Evolutionary conservation across 2,797 vertebrate species (phyloP), one percentile per base, ranked within the genome.

Genomic region (Darevskia nairensis): DNA sequence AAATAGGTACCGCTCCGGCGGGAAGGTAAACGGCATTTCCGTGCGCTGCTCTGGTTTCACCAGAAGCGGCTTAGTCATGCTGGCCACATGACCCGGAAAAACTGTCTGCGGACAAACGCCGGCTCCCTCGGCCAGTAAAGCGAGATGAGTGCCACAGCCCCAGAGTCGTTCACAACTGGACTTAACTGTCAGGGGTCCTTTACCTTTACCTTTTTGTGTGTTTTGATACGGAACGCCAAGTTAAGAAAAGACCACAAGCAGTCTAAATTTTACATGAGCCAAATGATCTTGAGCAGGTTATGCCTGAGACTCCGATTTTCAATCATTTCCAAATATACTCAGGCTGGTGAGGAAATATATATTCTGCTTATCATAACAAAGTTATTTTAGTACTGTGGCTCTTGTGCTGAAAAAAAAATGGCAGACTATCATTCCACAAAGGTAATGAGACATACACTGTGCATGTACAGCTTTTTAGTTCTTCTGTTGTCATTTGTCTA

Each of bases 261-360:
- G 35, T 74, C 89, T 69, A 44, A 89, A 92, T 74, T 80, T 77
- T 46, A 32, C 55, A 27, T 21, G 90, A 88, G 78, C 8, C 68
- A 88, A 89, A 80, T 25, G 8, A 84, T 35, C 55, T 86, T 86
- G 17, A 80, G n/a, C 19, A 64, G 10, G 44, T 85, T 82, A 50
- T 86, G 80, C 13, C 77, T 88, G 92, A 50, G 55, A 32, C 74
- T 61, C 29, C 64, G 90, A 90, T 85, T 85, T 61, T 78, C 66
- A 85, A 89, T 89, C 11, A 10, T 83, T 78, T 88, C 1, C 39
- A 32, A 5, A 80, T 76, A 90, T 84, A 66, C 35, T 4, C 90
- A 86, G 78, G 0, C 1, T 59, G 6, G 25, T 46, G 68, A 72
- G 75, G 80, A 86, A 71, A 77, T 77, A 69, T 0, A 80, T 77